Percentiles rank a stretch among this genome's conserved stretches.
Evolutionary conservation across 2,888 invertebrate genomes (phyloP).

Genomic region (Erpobdella octoculata): DNA sequence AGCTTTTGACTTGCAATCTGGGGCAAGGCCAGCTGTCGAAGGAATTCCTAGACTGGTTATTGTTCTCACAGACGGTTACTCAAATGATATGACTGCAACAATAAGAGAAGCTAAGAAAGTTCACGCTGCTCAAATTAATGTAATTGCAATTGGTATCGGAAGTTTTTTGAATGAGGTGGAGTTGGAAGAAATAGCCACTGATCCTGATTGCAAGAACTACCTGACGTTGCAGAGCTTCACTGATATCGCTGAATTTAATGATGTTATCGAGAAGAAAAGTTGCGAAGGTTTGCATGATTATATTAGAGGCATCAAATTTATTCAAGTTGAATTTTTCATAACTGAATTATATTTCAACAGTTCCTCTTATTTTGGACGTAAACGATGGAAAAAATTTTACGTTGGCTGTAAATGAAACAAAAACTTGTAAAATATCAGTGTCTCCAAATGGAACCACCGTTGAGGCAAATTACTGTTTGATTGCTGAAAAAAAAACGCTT

Average conservation of each 20-base stretch:
- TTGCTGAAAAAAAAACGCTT: background rate
- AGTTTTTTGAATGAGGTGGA: background rate
- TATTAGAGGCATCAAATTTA: too few species aligned
- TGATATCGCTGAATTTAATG: background rate
- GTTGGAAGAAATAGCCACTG: slow-evolving; percentile 8
- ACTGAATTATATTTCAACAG: background rate
- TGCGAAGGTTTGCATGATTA: background rate
- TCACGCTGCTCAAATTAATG: background rate
- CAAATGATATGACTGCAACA: background rate
- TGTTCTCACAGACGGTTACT: background rate
- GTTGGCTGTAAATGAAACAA: background rate
- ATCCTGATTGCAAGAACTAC: slow-evolving; percentile 9
- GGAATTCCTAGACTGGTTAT: background rate
- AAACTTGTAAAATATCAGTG: background rate
- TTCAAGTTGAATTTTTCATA: too few species aligned
- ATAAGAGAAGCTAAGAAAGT: background rate
- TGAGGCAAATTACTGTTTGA: background rate
- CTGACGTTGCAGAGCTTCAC: background rate
- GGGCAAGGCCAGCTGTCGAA: background rate
- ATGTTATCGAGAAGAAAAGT: slow-evolving; percentile 1
- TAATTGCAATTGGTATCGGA: background rate
- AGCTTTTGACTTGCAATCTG: background rate
- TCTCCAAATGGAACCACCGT: background rate
- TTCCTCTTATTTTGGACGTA: background rate
- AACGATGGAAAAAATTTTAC: background rate